These are phyloP conservation scores for Ptychodera flava DNA, from an alignment of 35 echinoderm and acorn worm species.

Conservation along the genomic window DNA sequence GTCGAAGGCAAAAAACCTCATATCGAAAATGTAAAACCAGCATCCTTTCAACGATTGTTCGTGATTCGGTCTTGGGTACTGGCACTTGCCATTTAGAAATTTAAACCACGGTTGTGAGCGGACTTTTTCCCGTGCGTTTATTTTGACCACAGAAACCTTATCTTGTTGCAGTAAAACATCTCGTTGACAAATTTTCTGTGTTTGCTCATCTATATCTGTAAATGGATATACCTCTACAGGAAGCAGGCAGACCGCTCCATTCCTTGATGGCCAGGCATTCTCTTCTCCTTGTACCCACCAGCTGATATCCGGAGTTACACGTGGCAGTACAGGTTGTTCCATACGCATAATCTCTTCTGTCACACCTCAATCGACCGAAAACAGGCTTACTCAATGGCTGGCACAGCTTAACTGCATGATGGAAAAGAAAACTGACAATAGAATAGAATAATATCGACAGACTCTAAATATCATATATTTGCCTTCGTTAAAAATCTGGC, in stretches of 20 bases:
- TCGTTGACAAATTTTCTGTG: neutral
- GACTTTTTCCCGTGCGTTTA: too few species aligned
- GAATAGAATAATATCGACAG: too few species aligned
- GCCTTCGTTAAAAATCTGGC: too few species aligned
- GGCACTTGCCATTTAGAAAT: too few species aligned
- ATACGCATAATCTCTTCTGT: constrained; percentile 33
- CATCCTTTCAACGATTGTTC: too few species aligned
- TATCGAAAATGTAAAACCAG: too few species aligned
- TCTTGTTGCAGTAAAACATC: neutral
- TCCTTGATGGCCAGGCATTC: constrained; percentile 67
- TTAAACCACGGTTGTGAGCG: too few species aligned
- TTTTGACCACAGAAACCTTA: neutral
- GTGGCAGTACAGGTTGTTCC: constrained; percentile 48
- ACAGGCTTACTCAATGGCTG: constrained; percentile 21
- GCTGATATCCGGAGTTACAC: constrained; percentile 50
- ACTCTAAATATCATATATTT: too few species aligned
- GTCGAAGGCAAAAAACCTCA: too few species aligned
- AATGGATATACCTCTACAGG: constrained; percentile 67
- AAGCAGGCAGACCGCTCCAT: constrained; percentile 61
- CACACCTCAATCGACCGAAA: constrained; percentile 45
- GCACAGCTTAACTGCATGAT: constrained; percentile 53
- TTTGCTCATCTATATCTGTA: too few species aligned
- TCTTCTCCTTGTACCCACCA: constrained; percentile 46
- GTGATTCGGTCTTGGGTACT: too few species aligned
- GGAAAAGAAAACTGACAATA: too few species aligned